Conservation (phyloP, 2,113 vertebrate genomes). For the Apeltes quadracus region DNA sequence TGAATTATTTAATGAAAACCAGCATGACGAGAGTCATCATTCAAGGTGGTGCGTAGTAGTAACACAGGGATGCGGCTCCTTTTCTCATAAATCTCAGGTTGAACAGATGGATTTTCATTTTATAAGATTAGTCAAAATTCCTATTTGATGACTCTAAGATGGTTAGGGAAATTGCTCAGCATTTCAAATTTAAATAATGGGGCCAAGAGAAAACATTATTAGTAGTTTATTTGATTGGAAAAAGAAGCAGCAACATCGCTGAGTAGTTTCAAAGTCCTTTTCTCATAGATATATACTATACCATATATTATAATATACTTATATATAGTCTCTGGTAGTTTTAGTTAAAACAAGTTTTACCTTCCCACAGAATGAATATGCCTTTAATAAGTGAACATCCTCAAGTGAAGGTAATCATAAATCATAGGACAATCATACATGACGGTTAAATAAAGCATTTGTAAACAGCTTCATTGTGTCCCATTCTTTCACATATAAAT, state of each 20-base stretch:
- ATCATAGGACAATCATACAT: neutral
- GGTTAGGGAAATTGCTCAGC: neutral
- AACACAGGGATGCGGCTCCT: neutral
- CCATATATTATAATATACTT: too few relatives aligned
- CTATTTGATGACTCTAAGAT: neutral
- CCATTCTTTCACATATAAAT: too few relatives aligned
- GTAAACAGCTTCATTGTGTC: too few relatives aligned
- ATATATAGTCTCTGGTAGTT: too few relatives aligned
- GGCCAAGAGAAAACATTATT: neutral
- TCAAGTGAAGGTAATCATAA: neutral
- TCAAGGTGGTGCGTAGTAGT: constrained; percentile 28
- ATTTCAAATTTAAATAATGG: neutral
- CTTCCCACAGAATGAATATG: neutral
- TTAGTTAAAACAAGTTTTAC: neutral
- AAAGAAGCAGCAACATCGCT: neutral
- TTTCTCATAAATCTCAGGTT: constrained; percentile 1
- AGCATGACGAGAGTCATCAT: constrained; percentile 56
- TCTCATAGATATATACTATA: too few relatives aligned
- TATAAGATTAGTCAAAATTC: neutral
- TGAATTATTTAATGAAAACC: constrained; percentile 63
- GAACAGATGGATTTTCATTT: constrained; percentile 14
- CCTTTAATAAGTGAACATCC: neutral
- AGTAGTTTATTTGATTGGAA: neutral
- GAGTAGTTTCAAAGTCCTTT: too few relatives aligned
- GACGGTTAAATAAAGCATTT: neutral